phyloP scores from a whole-genome alignment of 2,888 invertebrate species.

The Parelbella ahira region DNA sequence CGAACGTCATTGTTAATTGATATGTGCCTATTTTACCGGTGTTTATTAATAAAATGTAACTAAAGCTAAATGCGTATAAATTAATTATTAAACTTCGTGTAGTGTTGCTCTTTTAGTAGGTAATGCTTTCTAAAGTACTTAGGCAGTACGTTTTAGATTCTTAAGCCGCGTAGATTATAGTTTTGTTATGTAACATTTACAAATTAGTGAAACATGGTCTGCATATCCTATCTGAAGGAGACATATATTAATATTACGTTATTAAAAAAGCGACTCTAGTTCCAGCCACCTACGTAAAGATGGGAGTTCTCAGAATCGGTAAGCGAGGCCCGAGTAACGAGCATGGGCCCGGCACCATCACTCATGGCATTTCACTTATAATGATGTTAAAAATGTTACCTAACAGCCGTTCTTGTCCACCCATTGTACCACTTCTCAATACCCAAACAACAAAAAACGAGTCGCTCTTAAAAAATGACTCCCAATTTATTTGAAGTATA shows the following conservation, averaged over 20 bases:
- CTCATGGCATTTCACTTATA: conserved; percentile 75
- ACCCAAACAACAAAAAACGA: conserved; percentile 58
- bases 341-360: conserved; percentile 51
- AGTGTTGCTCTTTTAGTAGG: no score
- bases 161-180: no score
- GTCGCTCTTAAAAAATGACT: conserved; percentile 68
- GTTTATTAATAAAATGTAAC: no score
- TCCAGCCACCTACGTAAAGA: conserved; percentile 35
- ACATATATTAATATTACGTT: conserved; percentile 25
- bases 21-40: no score
- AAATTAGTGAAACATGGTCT: no score
- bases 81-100: no score
- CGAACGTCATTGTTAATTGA: no score
- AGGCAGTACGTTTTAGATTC: no score
- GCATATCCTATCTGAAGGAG: conserved; percentile 4
- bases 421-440: conserved; percentile 71
- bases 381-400: conserved; percentile 79
- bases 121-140: no score
- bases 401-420: conserved; percentile 75
- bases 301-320: conserved; percentile 40
- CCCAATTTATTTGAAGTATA: conserved; percentile 75
- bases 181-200: no score
- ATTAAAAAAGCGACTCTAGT: conserved; percentile 15
- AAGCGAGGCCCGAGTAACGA: conserved; percentile 39
- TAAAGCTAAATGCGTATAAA: no score